Conservation (phyloP, 2,888 invertebrate genomes). For the Caenorhabditis parvicauda region DNA sequence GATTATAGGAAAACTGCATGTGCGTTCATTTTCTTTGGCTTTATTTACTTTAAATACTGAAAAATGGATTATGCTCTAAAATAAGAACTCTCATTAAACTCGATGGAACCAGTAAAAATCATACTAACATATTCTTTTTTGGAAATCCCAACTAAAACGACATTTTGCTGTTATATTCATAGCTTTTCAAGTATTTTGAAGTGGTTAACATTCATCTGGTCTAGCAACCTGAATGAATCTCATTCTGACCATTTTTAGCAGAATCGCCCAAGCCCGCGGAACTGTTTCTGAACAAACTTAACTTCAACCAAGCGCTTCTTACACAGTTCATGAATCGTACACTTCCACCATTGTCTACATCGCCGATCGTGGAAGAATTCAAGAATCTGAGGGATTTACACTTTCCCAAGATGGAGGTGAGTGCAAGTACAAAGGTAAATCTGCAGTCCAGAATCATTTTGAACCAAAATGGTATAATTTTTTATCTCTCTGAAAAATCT, state of each 20-base stretch:
- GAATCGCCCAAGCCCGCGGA: conserved; percentile 32
- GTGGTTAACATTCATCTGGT: background rate
- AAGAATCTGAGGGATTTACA: conserved; percentile 3
- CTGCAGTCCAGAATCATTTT: too few relatives aligned
- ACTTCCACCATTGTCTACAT: conserved; percentile 12
- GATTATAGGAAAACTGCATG: conserved; percentile 29
- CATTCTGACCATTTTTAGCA: conserved; percentile 13
- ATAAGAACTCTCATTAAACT: too few relatives aligned
- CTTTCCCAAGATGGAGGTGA: conserved; percentile 18
- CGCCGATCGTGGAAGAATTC: conserved; percentile 17
- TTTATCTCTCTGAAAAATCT: too few relatives aligned
- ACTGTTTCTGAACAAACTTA: conserved; percentile 6
- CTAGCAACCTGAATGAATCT: background rate
- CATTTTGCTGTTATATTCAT: background rate
- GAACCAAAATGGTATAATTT: too few relatives aligned
- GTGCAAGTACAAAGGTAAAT: too few relatives aligned
- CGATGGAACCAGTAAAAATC: too few relatives aligned
- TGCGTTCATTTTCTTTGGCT: conserved; percentile 16
- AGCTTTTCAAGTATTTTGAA: background rate
- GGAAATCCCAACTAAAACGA: background rate
- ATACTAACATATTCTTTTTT: too few relatives aligned
- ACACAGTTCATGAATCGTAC: conserved; percentile 22
- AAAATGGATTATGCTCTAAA: too few relatives aligned
- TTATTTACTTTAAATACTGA: background rate
- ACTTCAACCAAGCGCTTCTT: conserved; percentile 11